A percentile compares a stretch with the other conserved stretches of the same genome.
Evolutionary conservation across 2,888 invertebrate species (phyloP).

Genomic region (Neoaliturus tenellus): DNA sequence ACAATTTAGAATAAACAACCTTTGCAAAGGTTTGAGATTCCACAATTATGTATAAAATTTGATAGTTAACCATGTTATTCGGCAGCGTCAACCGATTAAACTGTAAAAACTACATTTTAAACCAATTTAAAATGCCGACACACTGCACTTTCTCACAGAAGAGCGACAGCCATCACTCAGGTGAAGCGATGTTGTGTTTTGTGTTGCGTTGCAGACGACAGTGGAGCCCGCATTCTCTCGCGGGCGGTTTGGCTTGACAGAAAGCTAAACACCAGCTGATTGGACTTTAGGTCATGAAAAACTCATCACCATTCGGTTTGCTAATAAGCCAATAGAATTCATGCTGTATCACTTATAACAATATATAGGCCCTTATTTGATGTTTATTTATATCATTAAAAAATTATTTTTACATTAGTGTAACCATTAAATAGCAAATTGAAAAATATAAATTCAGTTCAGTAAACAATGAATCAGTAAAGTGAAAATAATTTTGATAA

Average conservation of each 20-base stretch:
- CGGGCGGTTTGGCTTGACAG: neutral
- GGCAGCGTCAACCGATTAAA: neutral
- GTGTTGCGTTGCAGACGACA: constrained; percentile 21
- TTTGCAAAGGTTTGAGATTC: neutral
- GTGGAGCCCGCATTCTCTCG: neutral
- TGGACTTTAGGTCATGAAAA: too few relatives aligned
- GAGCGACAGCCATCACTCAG: neutral
- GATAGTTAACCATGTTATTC: neutral
- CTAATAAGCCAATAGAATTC: neutral
- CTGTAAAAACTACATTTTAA: neutral
- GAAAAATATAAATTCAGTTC: too few relatives aligned
- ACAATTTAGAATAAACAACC: neutral
- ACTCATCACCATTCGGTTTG: neutral
- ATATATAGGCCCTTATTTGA: too few relatives aligned
- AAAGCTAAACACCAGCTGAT: neutral
- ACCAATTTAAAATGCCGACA: neutral
- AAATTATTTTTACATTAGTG: too few relatives aligned
- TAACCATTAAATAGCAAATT: too few relatives aligned
- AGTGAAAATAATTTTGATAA: too few relatives aligned
- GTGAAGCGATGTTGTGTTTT: neutral
- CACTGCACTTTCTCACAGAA: neutral
- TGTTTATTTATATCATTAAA: too few relatives aligned
- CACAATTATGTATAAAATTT: neutral
- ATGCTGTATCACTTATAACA: too few relatives aligned
- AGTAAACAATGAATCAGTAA: too few relatives aligned